These are phyloP conservation scores for Thyatira batis DNA, from an alignment of 2,888 invertebrate genomes.

Conservation along the genomic window DNA sequence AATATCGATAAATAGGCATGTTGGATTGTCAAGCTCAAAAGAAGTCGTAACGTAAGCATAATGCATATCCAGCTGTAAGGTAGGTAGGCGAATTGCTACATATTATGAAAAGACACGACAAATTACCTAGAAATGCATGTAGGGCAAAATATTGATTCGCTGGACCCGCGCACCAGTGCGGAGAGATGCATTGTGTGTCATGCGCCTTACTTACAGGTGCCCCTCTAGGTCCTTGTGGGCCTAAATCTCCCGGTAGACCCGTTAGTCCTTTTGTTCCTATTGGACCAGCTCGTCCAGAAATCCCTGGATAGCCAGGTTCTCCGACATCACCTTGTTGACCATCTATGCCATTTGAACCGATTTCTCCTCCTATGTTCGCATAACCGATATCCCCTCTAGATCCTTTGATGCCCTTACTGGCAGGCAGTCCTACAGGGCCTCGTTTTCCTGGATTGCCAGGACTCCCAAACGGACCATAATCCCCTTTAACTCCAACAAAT, in stretches of 20 bases:
- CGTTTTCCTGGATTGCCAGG: conserved; percentile 71
- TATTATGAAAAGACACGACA: no score
- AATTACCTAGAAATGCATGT: no score
- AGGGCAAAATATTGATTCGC: no score
- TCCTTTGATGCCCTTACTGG: conserved; percentile 81
- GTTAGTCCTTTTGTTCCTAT: conserved; percentile 66
- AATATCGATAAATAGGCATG: no score
- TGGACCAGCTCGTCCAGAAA: conserved; percentile 75
- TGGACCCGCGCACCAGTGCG: no score
- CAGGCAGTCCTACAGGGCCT: conserved; percentile 85
- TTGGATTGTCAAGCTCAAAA: no score
- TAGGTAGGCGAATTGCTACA: no score
- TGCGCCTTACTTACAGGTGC: conserved; percentile 62
- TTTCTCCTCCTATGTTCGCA: conserved; percentile 67
- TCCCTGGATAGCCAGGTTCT: conserved; percentile 81
- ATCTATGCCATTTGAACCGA: conserved; percentile 60
- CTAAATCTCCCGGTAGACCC: conserved; percentile 81
- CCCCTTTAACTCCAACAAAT: conserved; percentile 84
- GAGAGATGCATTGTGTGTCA: not conserved
- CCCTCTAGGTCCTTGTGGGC: conserved; percentile 82
- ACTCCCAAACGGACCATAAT: conserved; percentile 83
- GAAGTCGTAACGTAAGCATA: no score
- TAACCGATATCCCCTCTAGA: conserved; percentile 74
- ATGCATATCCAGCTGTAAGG: no score
- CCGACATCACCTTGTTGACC: conserved; percentile 82